Percentiles rank a stretch among this genome's conserved stretches.
phyloP scores from a whole-genome alignment of 2,797 vertebrate species.

The Diglossa cyanea region DNA sequence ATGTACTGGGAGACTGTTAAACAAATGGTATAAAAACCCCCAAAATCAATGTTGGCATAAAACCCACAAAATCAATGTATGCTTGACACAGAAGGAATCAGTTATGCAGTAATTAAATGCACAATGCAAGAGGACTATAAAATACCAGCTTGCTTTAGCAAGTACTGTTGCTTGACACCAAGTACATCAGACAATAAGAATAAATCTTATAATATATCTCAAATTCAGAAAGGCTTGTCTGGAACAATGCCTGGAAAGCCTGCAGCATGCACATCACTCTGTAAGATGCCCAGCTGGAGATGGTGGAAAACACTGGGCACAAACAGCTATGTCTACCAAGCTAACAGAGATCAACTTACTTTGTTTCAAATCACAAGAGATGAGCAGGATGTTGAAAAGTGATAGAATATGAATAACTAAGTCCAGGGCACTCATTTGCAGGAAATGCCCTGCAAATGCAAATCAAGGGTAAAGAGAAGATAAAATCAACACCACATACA shows the following conservation, averaged over 20 bases:
- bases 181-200: not conserved
- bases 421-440: not conserved
- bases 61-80: not conserved
- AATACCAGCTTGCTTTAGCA: not conserved
- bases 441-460: not conserved
- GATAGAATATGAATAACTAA: not conserved
- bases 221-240: not conserved
- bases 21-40: not conserved
- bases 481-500: not conserved
- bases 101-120: slow-evolving; percentile 4
- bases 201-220: not conserved
- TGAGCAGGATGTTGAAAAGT: not conserved
- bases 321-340: not conserved
- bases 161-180: not conserved
- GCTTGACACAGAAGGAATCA: not conserved
- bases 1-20: not conserved
- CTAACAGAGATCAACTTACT: not conserved
- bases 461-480: not conserved
- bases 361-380: not conserved
- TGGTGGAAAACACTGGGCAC: not conserved
- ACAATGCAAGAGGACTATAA: not conserved
- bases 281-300: not conserved
- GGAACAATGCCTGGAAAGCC: not conserved
- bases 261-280: not conserved
- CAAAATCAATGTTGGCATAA: not conserved